Base-by-base conservation (phyloP, 2,797 vertebrate species). In the Heteromormyrus szaboi region DNA sequence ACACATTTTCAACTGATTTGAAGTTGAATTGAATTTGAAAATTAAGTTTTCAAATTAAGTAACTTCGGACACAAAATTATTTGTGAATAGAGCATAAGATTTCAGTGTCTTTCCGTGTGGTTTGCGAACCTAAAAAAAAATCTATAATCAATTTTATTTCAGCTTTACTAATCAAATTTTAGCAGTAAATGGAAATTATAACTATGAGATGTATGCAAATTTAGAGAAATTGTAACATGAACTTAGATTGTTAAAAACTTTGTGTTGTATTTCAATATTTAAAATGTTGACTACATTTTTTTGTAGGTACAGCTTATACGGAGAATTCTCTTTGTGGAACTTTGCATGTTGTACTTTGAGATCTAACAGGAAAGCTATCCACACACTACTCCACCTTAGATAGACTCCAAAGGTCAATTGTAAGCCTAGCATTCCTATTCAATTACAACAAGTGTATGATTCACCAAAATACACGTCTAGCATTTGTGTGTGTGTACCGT, bases 361-460 rank as follows among this genome's bases (percentile, higher is more conserved):
- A 81, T 81, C 19, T 46, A 81, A 81, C 76, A 46, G 19, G 17
- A 46, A 46, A 22, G 41, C 37, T 79, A n/a, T 19, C 72, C 76
- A 81, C 76, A 41, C 72, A 46, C 2, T 11, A n/a, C 83, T 83
- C 87, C 37, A 1, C 37, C 76, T 81, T 81, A 46, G 76, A 81
- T 46, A 81, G 76, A 81, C 76, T 81, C 76, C 76, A 81, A 81
- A 81, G 76, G 37, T 81, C 76, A 81, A 9, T 46, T 46, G 76
- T 46, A 81, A 81, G 76, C 76, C 76, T 81, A 46, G 41, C 76
- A 81, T 81, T 81, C 76, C 76, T 81, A 46, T 81, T 44, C 46
- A 81, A 81, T 81, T 81, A 46, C 72, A 25, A 14, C 25, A 44
- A 22, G 41, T 22, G 76, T 81, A 46, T 81, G 76, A 81, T 46